Evolutionary conservation across 1,140 invertebrate species (phyloP).

Genomic region (Drosophila sp.): DNA sequence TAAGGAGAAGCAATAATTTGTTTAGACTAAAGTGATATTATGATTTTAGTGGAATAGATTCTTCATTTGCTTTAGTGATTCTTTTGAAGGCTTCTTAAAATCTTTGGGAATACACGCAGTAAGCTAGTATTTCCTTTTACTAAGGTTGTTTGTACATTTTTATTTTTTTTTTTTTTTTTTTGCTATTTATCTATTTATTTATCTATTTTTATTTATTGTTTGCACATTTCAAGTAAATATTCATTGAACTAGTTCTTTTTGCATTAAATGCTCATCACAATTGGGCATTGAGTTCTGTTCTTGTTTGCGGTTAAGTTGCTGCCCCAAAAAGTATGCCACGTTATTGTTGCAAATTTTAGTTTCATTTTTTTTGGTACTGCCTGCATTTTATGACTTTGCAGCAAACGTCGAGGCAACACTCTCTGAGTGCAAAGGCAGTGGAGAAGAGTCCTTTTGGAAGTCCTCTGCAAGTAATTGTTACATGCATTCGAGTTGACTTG

Average conservation of each 20-base stretch:
- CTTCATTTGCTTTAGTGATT: no score
- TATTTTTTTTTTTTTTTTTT: no score
- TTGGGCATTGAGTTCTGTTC: conserved; percentile 30
- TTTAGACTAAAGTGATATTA: no score
- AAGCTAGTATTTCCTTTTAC: no score
- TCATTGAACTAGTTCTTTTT: conserved; percentile 28
- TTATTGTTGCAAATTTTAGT: conserved; percentile 50
- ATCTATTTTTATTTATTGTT: no score
- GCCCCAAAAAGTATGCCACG: conserved; percentile 59
- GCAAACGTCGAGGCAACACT: conserved; percentile 12
- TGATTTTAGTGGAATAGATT: no score
- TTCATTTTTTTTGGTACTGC: conserved; percentile 36
- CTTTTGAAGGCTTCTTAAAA: no score
- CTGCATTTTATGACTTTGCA: conserved; percentile 55
- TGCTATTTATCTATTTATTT: no score
- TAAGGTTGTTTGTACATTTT: no score
- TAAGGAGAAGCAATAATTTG: no score
- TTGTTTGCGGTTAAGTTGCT: conserved; percentile 51
- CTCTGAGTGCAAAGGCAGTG: not conserved
- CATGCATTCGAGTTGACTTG: conserved; percentile 61
- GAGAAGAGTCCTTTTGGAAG: conserved; percentile 12
- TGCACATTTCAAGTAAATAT: no score
- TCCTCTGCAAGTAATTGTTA: conserved; percentile 67
- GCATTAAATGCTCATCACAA: conserved; percentile 21
- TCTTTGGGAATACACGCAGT: no score